Evolutionary conservation across 1,140 invertebrate species (phyloP).

Genomic region (Chlorops oryzae): DNA sequence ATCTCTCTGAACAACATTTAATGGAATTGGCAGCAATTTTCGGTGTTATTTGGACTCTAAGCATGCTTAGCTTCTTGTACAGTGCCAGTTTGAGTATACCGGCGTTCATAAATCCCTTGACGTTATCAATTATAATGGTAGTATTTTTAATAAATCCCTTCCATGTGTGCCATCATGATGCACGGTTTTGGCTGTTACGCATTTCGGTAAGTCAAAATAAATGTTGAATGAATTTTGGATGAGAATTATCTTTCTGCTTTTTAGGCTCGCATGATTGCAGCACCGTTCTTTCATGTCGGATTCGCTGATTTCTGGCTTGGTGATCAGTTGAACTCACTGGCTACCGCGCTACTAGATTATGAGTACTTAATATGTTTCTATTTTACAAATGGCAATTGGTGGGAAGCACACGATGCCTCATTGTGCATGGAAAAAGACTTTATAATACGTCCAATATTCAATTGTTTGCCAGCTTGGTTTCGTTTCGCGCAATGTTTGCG

Average conservation of each 20-base stretch:
- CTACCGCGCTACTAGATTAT: conserved; percentile 84
- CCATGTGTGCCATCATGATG: conserved; percentile 86
- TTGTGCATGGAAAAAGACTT: conserved; percentile 60
- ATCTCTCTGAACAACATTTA: conserved; percentile 91
- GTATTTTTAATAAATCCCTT: conserved; percentile 88
- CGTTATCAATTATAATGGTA: conserved; percentile 79
- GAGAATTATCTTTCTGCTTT: conserved; percentile 29
- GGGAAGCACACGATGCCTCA: conserved; percentile 54
- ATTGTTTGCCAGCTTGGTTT: conserved; percentile 92
- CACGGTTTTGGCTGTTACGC: conserved; percentile 74
- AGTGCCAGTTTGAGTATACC: conserved; percentile 83
- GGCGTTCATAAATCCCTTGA: conserved; percentile 83
- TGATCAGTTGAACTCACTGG: conserved; percentile 94
- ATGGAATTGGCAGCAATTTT: conserved; percentile 94
- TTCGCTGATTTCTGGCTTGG: conserved; percentile 99
- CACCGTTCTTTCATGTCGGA: conserved; percentile 91
- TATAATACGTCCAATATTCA: conserved; percentile 70
- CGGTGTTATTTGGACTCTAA: conserved; percentile 90
- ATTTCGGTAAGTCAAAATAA: conserved; percentile 60
- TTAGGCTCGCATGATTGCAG: conserved; percentile 76
- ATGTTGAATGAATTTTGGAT: background rate
- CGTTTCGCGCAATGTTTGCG: conserved; percentile 95
- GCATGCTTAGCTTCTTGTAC: conserved; percentile 74
- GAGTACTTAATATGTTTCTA: conserved; percentile 88
- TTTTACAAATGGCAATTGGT: conserved; percentile 66